A percentile compares a stretch with the other conserved stretches of the same genome.
These are phyloP conservation scores for Cyclophora punctaria DNA, from an alignment of 2,888 invertebrate genomes.

Conservation along the genomic window DNA sequence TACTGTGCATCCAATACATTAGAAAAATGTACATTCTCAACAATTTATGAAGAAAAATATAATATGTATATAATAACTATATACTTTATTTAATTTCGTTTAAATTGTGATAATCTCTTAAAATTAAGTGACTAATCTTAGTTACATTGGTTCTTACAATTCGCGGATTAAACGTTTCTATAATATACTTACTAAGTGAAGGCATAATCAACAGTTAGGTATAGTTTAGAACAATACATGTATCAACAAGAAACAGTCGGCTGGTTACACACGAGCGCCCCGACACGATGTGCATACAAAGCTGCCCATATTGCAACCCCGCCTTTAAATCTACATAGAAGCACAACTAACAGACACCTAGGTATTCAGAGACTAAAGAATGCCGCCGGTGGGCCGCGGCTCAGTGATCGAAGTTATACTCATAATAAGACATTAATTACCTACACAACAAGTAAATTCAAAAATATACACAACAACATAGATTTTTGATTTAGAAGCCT, in stretches of 20 bases:
- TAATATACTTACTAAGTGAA: constrained; percentile 23
- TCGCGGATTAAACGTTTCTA: constrained; percentile 25
- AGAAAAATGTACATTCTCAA: background rate
- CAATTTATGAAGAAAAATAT: background rate
- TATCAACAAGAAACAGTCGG: constrained; percentile 46
- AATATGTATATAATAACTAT: background rate
- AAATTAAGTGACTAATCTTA: constrained; percentile 1
- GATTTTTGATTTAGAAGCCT: constrained; percentile 77
- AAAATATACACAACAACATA: constrained; percentile 68
- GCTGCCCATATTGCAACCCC: background rate
- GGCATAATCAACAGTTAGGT: constrained; percentile 51
- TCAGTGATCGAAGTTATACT: constrained; percentile 70
- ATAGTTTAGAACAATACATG: constrained; percentile 45
- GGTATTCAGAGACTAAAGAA: constrained; percentile 43
- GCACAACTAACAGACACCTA: constrained; percentile 60
- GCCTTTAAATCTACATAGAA: constrained; percentile 40
- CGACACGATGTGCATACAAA: too few relatives aligned
- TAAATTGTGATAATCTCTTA: background rate
- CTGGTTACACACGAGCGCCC: background rate
- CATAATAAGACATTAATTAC: constrained; percentile 64
- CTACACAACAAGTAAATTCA: constrained; percentile 71
- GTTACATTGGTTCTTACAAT: constrained; percentile 26
- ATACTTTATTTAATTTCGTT: background rate
- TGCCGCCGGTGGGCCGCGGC: constrained; percentile 47
- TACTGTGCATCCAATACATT: constrained; percentile 1